Evolutionary conservation across 2,888 invertebrate genomes (phyloP).

Genomic region (Amphipyra berbera): DNA sequence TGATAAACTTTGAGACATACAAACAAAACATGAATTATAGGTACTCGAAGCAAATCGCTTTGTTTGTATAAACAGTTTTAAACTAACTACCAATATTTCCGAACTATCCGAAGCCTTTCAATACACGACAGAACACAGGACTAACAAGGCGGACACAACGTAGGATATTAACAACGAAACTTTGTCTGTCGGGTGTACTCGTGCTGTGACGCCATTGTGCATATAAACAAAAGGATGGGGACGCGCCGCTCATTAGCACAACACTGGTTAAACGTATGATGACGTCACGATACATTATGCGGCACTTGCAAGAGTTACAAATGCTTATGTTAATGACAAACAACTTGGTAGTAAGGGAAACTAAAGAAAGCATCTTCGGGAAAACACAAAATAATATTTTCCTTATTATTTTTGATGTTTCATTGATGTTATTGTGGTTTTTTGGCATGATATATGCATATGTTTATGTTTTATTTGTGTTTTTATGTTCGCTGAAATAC

Average conservation of each 20-base stretch:
- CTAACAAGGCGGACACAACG: slow-evolving; percentile 57
- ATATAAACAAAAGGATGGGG: slow-evolving; percentile 69
- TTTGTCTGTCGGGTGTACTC: slow-evolving; percentile 63
- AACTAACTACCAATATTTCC: slow-evolving; percentile 32
- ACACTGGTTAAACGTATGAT: slow-evolving; percentile 35
- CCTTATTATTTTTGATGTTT: background rate
- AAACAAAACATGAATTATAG: background rate
- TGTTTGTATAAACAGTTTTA: slow-evolving; percentile 8
- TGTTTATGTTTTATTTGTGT: background rate
- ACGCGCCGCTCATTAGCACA: slow-evolving; percentile 69
- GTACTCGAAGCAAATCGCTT: slow-evolving; percentile 9
- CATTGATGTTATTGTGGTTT: background rate
- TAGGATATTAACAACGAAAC: slow-evolving; percentile 69
- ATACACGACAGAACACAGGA: slow-evolving; percentile 49
- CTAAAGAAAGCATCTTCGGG: slow-evolving; percentile 2
- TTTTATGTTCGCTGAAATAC: background rate
- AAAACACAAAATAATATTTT: slow-evolving; percentile 11
- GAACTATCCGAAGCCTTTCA: slow-evolving; percentile 39
- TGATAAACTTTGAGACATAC: background rate
- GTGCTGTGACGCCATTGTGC: slow-evolving; percentile 70
- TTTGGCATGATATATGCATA: slow-evolving; percentile 12
- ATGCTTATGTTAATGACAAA: slow-evolving; percentile 15
- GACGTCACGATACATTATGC: slow-evolving; percentile 32
- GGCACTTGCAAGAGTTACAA: slow-evolving; percentile 1
- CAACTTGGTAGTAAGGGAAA: background rate